Evolutionary conservation across 1,140 invertebrate genomes (phyloP), one percentile per base, ranked within the genome.

Genomic region (Hydropsyche tenuis): DNA sequence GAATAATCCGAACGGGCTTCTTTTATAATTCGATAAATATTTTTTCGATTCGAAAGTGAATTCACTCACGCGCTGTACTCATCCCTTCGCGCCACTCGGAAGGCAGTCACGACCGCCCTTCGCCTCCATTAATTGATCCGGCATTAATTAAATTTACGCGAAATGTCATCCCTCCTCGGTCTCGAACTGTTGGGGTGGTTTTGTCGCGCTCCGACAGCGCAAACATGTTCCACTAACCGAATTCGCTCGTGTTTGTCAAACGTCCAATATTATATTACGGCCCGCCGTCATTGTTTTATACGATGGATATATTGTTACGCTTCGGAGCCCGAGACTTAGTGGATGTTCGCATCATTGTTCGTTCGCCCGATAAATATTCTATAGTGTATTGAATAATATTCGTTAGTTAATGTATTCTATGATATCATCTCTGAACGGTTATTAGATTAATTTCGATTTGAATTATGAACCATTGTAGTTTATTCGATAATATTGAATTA

Each of bases 111-210:
- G 48, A 37, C 51, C 45, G 14, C 56, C 37, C 65, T 30, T 37
- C 51, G 18, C 60, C 30, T 7, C 53, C 69, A 51, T 69, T 74
- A 74, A 74, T 74, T 74, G 73, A 74, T 74, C 73, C 73, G 64
- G 42, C 66, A 74, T 74, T 74, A 74, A 74, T 74, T 74, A 74
- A 74, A 74, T 74, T 60, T 74, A 62, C 43, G 37, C 53, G 73
- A 37, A 48, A 64, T 63, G 73, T 74, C 73, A 74, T 65, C 48
- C 73, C 66, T 30, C 65, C 53, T 51, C 45, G 51, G 51, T 12
- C 5, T 6, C 37, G 37, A 14, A 48, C 45, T 16, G 45, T 48
- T 12, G 45, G 45, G 45, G 45, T 48, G 45, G 16, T 20, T 27
- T 25, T 60, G 56, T 60, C 48, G 23, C 56, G 18, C 23, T 60